phyloP scores from a whole-genome alignment of 1,140 invertebrate genomes.

The Druon quercuslanigerum region DNA sequence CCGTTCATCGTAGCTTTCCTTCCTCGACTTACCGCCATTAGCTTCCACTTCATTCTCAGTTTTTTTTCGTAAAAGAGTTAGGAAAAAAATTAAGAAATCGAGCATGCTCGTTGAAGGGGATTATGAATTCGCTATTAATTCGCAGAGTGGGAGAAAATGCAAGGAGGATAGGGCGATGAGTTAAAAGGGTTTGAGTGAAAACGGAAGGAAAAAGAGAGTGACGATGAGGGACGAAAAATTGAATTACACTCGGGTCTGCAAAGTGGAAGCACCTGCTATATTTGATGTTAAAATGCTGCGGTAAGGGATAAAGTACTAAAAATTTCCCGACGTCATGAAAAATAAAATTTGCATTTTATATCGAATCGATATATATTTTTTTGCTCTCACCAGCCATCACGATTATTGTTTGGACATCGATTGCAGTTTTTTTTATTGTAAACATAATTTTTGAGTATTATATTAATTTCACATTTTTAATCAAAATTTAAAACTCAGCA shows the following conservation, averaged over 20 bases:
- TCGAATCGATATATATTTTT: background rate
- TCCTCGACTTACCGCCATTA: constrained; percentile 20
- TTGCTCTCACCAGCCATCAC: no score
- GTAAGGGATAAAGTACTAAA: background rate
- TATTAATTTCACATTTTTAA: no score
- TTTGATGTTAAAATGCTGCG: constrained; percentile 12
- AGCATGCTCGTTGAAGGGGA: constrained; percentile 22
- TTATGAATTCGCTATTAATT: constrained; percentile 30
- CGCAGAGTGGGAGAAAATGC: constrained; percentile 27
- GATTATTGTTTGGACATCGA: no score
- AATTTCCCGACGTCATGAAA: background rate
- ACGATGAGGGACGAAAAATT: constrained; percentile 28
- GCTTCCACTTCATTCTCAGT: constrained; percentile 32
- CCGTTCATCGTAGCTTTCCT: constrained; percentile 24
- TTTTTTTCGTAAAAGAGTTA: background rate
- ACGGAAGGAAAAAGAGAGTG: background rate
- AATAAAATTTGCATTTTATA: background rate
- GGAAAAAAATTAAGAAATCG: constrained; percentile 10
- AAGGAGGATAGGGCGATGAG: background rate
- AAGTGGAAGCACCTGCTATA: constrained; percentile 18
- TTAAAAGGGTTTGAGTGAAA: background rate
- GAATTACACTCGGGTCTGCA: constrained; percentile 18
- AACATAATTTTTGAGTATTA: no score
- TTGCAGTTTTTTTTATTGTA: no score
- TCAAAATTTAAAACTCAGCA: no score